These are phyloP conservation scores for Xiphorhynchus elegans DNA, from an alignment of 2,113 vertebrate genomes.

Conservation along the genomic window DNA sequence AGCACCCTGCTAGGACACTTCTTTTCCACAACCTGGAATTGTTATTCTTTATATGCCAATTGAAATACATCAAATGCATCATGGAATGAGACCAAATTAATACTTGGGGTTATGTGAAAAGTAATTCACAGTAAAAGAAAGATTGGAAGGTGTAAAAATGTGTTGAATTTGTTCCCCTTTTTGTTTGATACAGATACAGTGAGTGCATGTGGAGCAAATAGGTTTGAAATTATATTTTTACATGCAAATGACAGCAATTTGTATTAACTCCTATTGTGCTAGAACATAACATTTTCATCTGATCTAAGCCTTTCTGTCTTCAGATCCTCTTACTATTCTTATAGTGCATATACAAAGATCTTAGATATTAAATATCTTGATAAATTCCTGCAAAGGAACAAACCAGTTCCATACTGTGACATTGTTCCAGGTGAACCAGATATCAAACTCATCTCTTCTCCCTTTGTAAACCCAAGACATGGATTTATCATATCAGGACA, in stretches of 20 bases:
- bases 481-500: neutral
- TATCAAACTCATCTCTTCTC: neutral
- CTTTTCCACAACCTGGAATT: constrained; percentile 26
- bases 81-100: constrained; percentile 57
- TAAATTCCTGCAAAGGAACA: neutral
- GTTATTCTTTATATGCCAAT: constrained; percentile 11
- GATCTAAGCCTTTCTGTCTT: neutral
- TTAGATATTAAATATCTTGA: neutral
- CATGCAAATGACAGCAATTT: constrained; percentile 49
- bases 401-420: neutral
- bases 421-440: neutral
- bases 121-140: constrained; percentile 45
- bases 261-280: constrained; percentile 48
- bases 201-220: neutral
- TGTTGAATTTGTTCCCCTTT: neutral
- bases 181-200: neutral
- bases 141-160: constrained; percentile 20
- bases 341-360: neutral
- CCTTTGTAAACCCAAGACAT: neutral
- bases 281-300: neutral
- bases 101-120: constrained; percentile 22
- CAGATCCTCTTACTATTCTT: neutral
- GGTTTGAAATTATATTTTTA: constrained; percentile 10
- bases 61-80: constrained; percentile 23
- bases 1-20: neutral